A percentile compares a stretch with the other conserved stretches of the same genome.
These are phyloP conservation scores for Uropsilus gracilis DNA, from an alignment of 2,113 vertebrate species.

Conservation along the genomic window DNA sequence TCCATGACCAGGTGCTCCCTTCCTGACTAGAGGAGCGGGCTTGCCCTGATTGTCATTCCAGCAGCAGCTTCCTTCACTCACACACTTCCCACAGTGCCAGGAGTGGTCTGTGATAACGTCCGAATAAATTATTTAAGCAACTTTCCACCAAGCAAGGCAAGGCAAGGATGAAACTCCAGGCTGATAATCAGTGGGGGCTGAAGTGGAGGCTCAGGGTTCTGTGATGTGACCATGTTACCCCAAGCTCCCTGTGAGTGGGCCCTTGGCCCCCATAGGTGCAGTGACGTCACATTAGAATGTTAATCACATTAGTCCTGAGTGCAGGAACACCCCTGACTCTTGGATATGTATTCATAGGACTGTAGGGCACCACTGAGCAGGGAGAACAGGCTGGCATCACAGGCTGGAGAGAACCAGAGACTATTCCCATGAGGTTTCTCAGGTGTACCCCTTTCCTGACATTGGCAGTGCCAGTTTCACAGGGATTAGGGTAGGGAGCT, in stretches of 20 bases:
- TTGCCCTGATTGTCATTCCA: conserved; percentile 61
- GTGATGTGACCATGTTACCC: neutral
- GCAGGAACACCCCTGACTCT: neutral
- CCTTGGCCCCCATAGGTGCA: neutral
- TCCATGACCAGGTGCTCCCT: neutral
- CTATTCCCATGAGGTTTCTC: neutral
- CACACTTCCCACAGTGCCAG: neutral
- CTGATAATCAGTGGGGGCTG: neutral
- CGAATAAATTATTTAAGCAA: conserved; percentile 73
- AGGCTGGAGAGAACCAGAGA: neutral
- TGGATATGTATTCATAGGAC: neutral
- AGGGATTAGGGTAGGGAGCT: neutral
- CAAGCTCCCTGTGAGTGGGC: neutral
- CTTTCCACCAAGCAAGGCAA: neutral
- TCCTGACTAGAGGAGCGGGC: too few species aligned
- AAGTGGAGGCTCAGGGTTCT: neutral
- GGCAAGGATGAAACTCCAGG: conserved; percentile 44
- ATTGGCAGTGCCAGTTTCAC: too few species aligned
- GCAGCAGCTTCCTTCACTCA: neutral
- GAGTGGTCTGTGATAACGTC: conserved; percentile 67
- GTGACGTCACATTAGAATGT: neutral
- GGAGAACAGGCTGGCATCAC: neutral
- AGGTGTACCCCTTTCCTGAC: neutral
- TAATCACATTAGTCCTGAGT: neutral
- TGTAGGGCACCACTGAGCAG: accelerated